Base-by-base conservation (phyloP, 1,140 invertebrate genomes). In the Phenacoccus solenopsis region DNA sequence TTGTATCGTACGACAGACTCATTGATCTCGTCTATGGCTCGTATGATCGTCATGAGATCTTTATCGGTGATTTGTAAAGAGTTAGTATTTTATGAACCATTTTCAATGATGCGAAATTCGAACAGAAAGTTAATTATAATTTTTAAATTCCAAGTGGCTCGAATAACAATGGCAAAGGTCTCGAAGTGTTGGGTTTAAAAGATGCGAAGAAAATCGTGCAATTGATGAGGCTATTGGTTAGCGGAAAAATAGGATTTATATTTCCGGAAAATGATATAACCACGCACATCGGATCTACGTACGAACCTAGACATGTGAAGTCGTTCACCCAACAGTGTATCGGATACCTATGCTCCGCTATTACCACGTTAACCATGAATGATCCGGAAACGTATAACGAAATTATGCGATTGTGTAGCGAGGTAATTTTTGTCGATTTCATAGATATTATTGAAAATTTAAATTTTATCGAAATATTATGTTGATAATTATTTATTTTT, bases 211-310 rank as follows among this genome's bases (percentile, higher is more conserved):
- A 83, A 74, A 78, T 87, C 1, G 83, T 87, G 0, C 78, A 81
- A n/a, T 76, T 87, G 20, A 87, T 87, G 86, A 83, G 82, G 49
- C 74, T 87, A 28, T 82, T 83, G 72, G 84, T 85, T 2, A 79
- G 82, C 68, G 84, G 84, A 59, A 78, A 82, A 59, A 79, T 85
- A 21, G 79, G 80, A 72, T 74, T 79, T 20, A 25, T 67, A 24
- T 32, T 64, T 20, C 35, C 16, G 4, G 68, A 57, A 28, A 69
- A 71, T n/a, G 22, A 21, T 28, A 12, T n/a, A n/a, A 21, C 57
- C 64, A 1, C 56, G 22, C 22, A 28, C n/a, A 68, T 71, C 7
- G 28, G 59, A 13, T 28, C n/a, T 13, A 7, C 59, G 24, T 49
- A 32, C 35, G 20, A 56, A 7, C 1, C 22, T 0, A 20, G 21